Percentiles rank a stretch among this genome's conserved stretches.
These are phyloP conservation scores for Trichechus manatus DNA, from an alignment of 2,113 vertebrate genomes.

Conservation along the genomic window DNA sequence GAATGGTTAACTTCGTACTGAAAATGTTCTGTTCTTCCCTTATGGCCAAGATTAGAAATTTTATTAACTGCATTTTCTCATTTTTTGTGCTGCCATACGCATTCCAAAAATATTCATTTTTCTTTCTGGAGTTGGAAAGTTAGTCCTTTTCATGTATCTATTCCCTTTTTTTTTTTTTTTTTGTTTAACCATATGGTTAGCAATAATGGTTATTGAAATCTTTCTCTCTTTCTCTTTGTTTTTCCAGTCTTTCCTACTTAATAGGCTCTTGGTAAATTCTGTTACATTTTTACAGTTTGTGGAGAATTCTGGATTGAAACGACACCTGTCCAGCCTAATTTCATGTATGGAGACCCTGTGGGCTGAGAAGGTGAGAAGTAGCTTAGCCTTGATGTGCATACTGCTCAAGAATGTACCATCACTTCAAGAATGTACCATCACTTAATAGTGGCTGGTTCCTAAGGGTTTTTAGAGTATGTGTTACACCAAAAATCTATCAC, in stretches of 20 bases:
- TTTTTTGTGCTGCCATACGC: constrained; percentile 25
- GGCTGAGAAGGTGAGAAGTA: background rate
- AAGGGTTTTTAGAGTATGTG: background rate
- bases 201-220: background rate
- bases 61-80: background rate
- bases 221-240: background rate
- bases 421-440: background rate
- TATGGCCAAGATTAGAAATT: constrained; percentile 54
- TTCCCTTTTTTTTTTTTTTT: constrained; percentile 20
- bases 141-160: background rate
- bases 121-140: constrained; percentile 15
- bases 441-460: background rate
- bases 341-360: background rate
- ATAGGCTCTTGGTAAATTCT: background rate
- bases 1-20: constrained; percentile 52
- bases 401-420: background rate
- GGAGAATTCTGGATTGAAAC: background rate
- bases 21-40: constrained; percentile 49
- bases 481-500: too few relatives aligned
- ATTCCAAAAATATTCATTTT: constrained; percentile 37
- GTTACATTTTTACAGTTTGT: constrained; percentile 1
- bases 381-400: background rate
- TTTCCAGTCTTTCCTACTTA: background rate
- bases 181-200: background rate
- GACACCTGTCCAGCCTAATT: background rate